phyloP scores from a whole-genome alignment of 1,140 invertebrate genomes.

The Leguminivora glycinivorella region DNA sequence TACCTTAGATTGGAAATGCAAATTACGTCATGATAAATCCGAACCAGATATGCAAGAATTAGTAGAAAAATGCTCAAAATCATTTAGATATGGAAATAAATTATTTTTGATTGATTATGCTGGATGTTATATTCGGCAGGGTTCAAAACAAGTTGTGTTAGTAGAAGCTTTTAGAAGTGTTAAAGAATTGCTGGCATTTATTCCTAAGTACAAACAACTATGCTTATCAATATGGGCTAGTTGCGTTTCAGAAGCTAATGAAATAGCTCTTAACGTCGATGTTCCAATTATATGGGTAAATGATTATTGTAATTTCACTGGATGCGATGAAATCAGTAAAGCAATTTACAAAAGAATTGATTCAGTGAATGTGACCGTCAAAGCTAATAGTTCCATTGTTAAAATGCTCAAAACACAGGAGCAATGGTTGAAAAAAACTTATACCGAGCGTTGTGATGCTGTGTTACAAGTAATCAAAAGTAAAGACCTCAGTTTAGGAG shows the following conservation, averaged over 20 bases:
- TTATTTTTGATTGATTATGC: constrained; percentile 4
- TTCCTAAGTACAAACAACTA: not conserved
- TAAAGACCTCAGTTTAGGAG: not conserved
- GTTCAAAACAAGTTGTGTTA: not conserved
- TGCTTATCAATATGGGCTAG: constrained; percentile 23
- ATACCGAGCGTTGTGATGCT: not conserved
- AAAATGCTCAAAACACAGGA: constrained; percentile 15
- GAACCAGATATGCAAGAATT: not conserved
- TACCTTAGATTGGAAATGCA: constrained; percentile 3
- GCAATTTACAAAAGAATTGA: constrained; percentile 12
- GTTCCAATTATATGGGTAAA: constrained; percentile 26
- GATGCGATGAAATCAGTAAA: constrained; percentile 5
- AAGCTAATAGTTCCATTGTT: not conserved
- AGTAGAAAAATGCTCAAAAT: not conserved
- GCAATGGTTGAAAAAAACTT: not conserved
- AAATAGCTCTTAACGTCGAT: not conserved
- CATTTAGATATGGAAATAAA: not conserved
- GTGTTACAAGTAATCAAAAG: constrained; percentile 3
- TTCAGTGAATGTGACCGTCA: not conserved
- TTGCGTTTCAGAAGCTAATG: not conserved
- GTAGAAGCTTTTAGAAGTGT: constrained; percentile 25
- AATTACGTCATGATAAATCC: not conserved
- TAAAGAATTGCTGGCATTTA: constrained; percentile 10
- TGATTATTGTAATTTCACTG: constrained; percentile 21
- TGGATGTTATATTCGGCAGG: not conserved